Percentiles rank a stretch among this genome's conserved stretches.
Evolutionary conservation across 2,113 vertebrate species (phyloP).

Genomic region (Uropsilus gracilis): DNA sequence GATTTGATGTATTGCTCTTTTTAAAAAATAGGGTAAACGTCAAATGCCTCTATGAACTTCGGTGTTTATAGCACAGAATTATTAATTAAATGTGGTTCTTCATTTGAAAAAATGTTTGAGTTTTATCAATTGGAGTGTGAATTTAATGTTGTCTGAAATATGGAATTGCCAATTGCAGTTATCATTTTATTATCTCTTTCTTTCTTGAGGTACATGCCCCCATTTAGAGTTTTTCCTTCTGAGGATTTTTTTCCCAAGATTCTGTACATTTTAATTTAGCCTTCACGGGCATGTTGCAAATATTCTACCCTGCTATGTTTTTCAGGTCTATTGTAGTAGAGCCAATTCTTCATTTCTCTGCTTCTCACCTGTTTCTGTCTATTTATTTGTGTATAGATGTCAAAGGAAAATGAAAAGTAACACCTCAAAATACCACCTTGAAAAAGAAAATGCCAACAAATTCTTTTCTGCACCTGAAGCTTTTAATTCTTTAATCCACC

Average conservation of each 20-base stretch:
- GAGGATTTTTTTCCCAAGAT: background rate
- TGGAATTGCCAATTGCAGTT: background rate
- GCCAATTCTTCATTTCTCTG: constrained; percentile 68
- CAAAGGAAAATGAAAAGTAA: constrained; percentile 80
- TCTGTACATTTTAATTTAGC: constrained; percentile 47
- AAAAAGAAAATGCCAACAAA: constrained; percentile 80
- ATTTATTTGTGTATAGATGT: constrained; percentile 80
- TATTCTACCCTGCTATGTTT: background rate
- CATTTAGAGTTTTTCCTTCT: background rate
- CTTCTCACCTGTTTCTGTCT: constrained; percentile 74
- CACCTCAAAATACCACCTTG: constrained; percentile 79
- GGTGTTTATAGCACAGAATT: constrained; percentile 1
- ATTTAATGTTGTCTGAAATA: constrained; percentile 37
- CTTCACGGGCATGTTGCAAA: constrained; percentile 22
- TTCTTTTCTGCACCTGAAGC: constrained; percentile 82
- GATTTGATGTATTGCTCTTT: constrained; percentile 19
- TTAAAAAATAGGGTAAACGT: constrained; percentile 21
- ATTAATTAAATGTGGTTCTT: constrained; percentile 53
- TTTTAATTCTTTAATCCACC: constrained; percentile 83
- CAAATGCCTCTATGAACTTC: constrained; percentile 36
- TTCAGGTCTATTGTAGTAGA: constrained; percentile 33
- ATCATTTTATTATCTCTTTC: constrained; percentile 6
- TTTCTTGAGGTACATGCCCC: background rate
- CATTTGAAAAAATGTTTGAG: constrained; percentile 9
- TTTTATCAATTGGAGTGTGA: background rate